A percentile compares a stretch with the other conserved stretches of the same genome.
These are phyloP conservation scores for Podilymbus podiceps DNA, from an alignment of 2,113 vertebrate species.

Conservation along the genomic window DNA sequence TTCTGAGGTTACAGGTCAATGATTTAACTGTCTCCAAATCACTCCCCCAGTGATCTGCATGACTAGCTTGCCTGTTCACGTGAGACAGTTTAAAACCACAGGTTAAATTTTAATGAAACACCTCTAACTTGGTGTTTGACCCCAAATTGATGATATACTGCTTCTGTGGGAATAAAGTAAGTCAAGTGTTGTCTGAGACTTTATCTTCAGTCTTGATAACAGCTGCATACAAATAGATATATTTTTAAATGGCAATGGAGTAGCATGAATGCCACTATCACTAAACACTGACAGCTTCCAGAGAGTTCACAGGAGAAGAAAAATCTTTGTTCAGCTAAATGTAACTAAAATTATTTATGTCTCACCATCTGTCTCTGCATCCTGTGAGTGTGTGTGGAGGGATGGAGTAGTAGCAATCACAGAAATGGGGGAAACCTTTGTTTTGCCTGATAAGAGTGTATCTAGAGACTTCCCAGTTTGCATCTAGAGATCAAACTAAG, in stretches of 20 bases:
- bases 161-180: background rate
- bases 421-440: background rate
- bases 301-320: background rate
- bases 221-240: background rate
- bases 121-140: background rate
- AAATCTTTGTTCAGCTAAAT: background rate
- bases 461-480: background rate
- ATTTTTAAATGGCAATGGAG: background rate
- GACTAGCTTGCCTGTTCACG: background rate
- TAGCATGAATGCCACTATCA: background rate
- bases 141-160: background rate
- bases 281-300: background rate
- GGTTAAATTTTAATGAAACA: conserved; percentile 61
- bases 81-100: background rate
- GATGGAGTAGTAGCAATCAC: background rate
- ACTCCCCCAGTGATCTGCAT: background rate
- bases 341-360: background rate
- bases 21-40: background rate
- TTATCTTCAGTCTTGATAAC: background rate
- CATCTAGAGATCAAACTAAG: background rate
- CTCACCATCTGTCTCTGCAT: background rate
- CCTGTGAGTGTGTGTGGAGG: background rate
- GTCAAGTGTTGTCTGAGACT: background rate
- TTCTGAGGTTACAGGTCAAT: conserved; percentile 25
- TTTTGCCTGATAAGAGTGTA: background rate